phyloP scores from a whole-genome alignment of 2,888 invertebrate genomes.

The Xanthostigma xanthostigma region DNA sequence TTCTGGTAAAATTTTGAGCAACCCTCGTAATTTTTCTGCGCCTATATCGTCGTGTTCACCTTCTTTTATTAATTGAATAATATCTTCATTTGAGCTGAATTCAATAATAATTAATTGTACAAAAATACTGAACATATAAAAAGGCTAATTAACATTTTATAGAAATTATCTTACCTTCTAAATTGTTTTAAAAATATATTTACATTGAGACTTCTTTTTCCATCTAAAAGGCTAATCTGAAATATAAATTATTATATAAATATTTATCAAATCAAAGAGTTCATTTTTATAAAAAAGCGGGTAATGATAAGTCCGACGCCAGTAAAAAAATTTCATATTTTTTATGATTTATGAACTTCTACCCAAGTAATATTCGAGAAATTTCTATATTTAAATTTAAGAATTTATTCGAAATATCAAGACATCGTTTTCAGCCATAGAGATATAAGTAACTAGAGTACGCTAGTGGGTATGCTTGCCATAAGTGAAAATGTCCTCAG shows the following conservation, averaged over 20 bases:
- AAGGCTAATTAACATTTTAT: not conserved
- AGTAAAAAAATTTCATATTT: too few species aligned
- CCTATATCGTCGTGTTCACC: slow-evolving; percentile 82
- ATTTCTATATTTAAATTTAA: too few species aligned
- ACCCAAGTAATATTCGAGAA: too few species aligned
- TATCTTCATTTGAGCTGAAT: slow-evolving; percentile 72
- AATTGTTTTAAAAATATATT: slow-evolving; percentile 97
- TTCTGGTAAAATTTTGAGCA: slow-evolving; percentile 86
- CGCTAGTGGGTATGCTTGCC: too few species aligned
- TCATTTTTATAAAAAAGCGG: too few species aligned
- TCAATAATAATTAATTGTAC: slow-evolving; percentile 3
- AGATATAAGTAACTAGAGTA: too few species aligned
- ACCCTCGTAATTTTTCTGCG: slow-evolving; percentile 77
- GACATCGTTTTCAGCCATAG: too few species aligned
- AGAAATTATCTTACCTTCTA: slow-evolving; percentile 45
- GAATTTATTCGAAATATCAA: too few species aligned
- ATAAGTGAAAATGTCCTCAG: too few species aligned
- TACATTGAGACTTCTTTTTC: slow-evolving; percentile 89
- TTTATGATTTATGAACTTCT: too few species aligned
- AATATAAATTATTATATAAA: slow-evolving; percentile 14
- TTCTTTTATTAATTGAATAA: slow-evolving; percentile 69
- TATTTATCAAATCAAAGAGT: not conserved
- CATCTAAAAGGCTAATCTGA: slow-evolving; percentile 77
- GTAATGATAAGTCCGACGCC: too few species aligned
- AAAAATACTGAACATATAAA: slow-evolving; percentile 8